phyloP scores from a whole-genome alignment of 2,888 invertebrate genomes.

The Andrena fulva region DNA sequence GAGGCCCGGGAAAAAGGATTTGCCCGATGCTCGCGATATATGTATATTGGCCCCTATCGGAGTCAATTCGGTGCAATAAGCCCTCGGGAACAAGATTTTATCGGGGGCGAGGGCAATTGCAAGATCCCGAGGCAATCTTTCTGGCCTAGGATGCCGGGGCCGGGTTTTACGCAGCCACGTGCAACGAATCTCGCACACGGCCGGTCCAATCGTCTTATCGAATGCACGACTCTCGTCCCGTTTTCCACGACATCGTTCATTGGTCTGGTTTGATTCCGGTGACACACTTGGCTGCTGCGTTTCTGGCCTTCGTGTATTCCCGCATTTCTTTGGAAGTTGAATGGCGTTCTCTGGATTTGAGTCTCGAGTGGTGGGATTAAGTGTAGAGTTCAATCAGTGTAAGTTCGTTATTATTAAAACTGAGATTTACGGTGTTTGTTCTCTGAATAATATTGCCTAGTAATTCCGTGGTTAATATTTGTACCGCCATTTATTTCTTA shows the following conservation, averaged over 20 bases:
- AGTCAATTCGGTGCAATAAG: conserved; percentile 78
- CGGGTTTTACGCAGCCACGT: conserved; percentile 31
- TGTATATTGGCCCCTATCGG: conserved; percentile 66
- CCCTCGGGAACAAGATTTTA: conserved; percentile 77
- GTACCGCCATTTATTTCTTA: too few species aligned
- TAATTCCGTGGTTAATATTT: too few species aligned
- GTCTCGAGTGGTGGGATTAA: too few species aligned
- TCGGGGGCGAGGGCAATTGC: conserved; percentile 75
- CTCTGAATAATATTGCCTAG: too few species aligned
- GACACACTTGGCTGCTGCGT: background rate
- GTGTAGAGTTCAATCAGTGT: too few species aligned
- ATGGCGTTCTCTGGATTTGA: too few species aligned
- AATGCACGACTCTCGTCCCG: background rate
- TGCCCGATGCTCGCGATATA: conserved; percentile 71
- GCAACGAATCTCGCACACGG: conserved; percentile 17
- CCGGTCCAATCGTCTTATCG: conserved; percentile 13
- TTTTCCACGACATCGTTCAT: conserved; percentile 3
- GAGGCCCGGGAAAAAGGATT: conserved; percentile 67
- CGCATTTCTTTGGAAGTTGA: too few species aligned
- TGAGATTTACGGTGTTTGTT: too few species aligned
- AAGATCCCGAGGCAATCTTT: conserved; percentile 49
- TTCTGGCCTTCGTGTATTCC: too few species aligned
- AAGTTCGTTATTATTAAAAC: too few species aligned
- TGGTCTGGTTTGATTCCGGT: background rate
- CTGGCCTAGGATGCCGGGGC: conserved; percentile 19